Conservation (phyloP, 2,888 invertebrate genomes). For the Polydrusus pterygomalis region DNA sequence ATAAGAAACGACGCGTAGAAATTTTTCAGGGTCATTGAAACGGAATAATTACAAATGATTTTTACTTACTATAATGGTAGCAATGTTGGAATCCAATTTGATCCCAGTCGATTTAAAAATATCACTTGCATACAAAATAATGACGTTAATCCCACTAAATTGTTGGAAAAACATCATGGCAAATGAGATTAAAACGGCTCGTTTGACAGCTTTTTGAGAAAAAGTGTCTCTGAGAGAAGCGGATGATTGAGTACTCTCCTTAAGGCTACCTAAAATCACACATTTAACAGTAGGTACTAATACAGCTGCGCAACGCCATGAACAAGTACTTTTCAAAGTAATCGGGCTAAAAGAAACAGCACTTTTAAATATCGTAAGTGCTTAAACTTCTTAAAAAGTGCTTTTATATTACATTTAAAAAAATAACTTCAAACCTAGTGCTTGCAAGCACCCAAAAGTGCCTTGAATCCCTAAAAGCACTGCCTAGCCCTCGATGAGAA, state of each 20-base stretch:
- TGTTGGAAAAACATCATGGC: conserved; percentile 94
- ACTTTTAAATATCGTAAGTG: too few relatives aligned
- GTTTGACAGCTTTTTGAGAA: conserved; percentile 64
- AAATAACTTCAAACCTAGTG: too few relatives aligned
- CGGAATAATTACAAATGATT: too few relatives aligned
- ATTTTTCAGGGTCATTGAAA: too few relatives aligned
- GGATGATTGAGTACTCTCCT: conserved; percentile 59
- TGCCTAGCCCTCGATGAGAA: too few relatives aligned
- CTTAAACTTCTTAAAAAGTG: too few relatives aligned
- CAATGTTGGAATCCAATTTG: conserved; percentile 75
- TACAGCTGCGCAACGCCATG: neutral
- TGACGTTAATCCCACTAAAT: conserved; percentile 87
- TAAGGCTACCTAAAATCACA: conserved; percentile 54
- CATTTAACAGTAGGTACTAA: neutral
- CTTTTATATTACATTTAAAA: too few relatives aligned
- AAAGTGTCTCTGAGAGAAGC: conserved; percentile 60
- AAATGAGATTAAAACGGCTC: conserved; percentile 82
- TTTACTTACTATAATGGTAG: conserved; percentile 78
- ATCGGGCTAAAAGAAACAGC: too few relatives aligned
- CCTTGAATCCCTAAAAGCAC: too few relatives aligned
- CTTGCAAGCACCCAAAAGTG: too few relatives aligned
- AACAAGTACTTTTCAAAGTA: too few relatives aligned
- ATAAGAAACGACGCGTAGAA: neutral
- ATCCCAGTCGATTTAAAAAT: conserved; percentile 84
- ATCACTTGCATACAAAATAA: conserved; percentile 84